Conservation (phyloP, 53 echinoderm and acorn worm genomes). For the Stichopus horrens region DNA sequence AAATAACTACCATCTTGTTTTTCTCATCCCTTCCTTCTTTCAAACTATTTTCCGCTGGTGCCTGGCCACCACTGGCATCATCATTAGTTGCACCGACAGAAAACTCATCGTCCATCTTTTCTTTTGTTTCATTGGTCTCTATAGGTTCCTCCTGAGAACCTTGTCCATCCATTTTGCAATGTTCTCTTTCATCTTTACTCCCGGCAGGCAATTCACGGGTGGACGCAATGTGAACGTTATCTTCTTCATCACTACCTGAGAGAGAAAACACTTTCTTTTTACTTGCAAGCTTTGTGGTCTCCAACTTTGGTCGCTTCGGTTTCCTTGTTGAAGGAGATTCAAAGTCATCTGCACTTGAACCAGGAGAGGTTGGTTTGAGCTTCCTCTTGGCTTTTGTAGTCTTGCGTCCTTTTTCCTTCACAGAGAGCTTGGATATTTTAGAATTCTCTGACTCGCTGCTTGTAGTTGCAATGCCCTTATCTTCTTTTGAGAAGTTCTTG, state of each 20-base stretch:
- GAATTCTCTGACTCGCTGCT: background rate
- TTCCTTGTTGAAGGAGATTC: constrained; percentile 51
- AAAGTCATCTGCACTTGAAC: constrained; percentile 48
- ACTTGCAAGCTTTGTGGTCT: background rate
- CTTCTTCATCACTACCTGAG: constrained; percentile 4
- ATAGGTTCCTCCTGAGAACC: too few relatives aligned
- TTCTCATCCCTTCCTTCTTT: background rate
- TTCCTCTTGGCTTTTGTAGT: constrained; percentile 29
- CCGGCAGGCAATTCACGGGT: background rate
- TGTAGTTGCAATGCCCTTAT: background rate
- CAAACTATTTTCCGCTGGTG: background rate
- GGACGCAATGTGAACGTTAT: background rate
- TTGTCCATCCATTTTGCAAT: background rate
- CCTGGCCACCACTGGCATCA: background rate
- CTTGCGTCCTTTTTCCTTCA: background rate
- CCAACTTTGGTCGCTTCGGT: constrained; percentile 22
- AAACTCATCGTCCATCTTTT: background rate
- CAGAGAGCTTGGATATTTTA: background rate
- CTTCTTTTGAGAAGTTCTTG: background rate
- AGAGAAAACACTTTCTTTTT: constrained; percentile 40
- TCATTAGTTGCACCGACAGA: background rate
- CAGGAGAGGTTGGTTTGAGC: background rate
- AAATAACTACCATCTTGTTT: constrained; percentile 52
- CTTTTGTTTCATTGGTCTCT: background rate
- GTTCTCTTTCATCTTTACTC: background rate